phyloP scores from a whole-genome alignment of 2,113 vertebrate genomes.

The Microtus ochrogaster region DNA sequence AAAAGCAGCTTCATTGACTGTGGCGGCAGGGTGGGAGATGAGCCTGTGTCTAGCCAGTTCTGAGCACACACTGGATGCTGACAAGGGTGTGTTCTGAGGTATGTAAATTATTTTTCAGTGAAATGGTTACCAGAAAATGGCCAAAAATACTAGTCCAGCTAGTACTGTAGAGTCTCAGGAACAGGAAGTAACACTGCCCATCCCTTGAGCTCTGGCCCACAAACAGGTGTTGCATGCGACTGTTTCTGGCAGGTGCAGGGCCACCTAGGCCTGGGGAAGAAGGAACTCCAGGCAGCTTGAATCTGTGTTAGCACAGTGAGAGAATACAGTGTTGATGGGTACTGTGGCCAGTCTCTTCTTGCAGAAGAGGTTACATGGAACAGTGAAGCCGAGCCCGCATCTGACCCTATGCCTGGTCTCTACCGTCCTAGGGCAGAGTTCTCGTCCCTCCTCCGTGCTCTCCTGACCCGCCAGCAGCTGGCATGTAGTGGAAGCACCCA shows the following conservation, averaged over 20 bases:
- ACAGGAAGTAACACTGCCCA: neutral
- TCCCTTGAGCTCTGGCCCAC: neutral
- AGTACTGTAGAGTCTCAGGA: neutral
- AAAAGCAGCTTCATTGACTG: too few species aligned
- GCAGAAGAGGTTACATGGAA: neutral
- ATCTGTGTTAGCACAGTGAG: fast-evolving
- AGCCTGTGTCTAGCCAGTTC: neutral
- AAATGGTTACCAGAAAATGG: neutral
- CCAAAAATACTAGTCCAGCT: neutral
- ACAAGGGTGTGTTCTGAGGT: neutral
- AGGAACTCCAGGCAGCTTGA: neutral
- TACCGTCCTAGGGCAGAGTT: too few species aligned
- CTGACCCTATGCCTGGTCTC: neutral
- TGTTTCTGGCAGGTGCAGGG: neutral
- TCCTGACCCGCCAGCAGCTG: too few species aligned
- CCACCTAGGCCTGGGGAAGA: fast-evolving
- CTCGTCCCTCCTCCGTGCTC: too few species aligned
- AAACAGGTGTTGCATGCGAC: neutral
- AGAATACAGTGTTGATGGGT: neutral
- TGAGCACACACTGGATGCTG: neutral
- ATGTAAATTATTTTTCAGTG: neutral
- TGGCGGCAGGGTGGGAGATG: neutral
- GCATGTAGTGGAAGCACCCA: fast-evolving
- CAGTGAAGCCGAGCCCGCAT: neutral
- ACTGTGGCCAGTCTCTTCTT: neutral